These are phyloP conservation scores for Entomyzon cyanotis DNA, from an alignment of 2,113 vertebrate species.

Conservation along the genomic window DNA sequence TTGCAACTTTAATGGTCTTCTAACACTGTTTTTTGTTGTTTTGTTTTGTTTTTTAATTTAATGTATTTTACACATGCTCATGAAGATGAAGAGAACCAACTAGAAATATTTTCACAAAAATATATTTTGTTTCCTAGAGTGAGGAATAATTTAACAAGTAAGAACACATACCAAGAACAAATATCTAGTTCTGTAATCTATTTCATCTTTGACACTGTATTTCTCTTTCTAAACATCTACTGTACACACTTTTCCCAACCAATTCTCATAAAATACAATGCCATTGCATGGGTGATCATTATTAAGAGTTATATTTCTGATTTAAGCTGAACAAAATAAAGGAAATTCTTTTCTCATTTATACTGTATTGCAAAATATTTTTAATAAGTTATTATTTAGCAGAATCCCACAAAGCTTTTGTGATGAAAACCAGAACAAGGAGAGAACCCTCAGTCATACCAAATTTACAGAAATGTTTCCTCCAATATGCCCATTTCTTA, in stretches of 20 bases:
- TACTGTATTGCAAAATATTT: background rate
- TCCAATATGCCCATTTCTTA: background rate
- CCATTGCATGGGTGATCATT: background rate
- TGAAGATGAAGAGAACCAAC: background rate
- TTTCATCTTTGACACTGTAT: background rate
- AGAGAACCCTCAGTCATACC: background rate
- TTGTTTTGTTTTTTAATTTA: background rate
- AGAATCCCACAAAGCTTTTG: background rate
- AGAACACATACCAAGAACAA: background rate
- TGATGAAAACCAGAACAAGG: background rate
- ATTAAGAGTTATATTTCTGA: background rate
- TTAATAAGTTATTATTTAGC: background rate
- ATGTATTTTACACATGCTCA: background rate
- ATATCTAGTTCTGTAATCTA: background rate
- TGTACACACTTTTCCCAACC: background rate
- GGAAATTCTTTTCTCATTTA: background rate
- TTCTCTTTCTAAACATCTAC: background rate
- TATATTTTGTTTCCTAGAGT: background rate
- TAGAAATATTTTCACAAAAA: background rate
- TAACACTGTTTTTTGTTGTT: background rate
- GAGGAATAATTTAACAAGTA: background rate
- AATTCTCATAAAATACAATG: background rate
- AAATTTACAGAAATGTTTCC: background rate
- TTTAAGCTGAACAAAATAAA: background rate
- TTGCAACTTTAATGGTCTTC: background rate